phyloP scores from a whole-genome alignment of 2,888 invertebrate genomes.

The Allacma fusca region DNA sequence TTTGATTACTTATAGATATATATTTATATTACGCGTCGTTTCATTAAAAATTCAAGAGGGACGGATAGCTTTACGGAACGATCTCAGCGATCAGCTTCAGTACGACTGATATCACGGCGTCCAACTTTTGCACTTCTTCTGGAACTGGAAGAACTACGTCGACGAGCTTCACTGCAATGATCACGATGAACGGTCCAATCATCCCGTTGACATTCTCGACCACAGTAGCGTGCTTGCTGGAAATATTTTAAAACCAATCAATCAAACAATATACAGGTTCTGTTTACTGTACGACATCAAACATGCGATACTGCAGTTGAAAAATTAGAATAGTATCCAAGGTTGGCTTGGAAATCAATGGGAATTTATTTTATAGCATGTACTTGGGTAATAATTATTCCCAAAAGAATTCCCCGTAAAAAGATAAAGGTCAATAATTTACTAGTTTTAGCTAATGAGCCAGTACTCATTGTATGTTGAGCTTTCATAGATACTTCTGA shows the following conservation, averaged over 20 bases:
- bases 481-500: too few species aligned
- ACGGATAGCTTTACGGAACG: conserved; percentile 24
- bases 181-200: conserved; percentile 59
- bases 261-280: too few species aligned
- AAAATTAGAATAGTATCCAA: too few species aligned
- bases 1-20: conserved; percentile 7
- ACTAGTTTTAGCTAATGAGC: too few species aligned
- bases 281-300: too few species aligned
- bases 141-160: conserved; percentile 45
- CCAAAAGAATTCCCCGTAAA: too few species aligned
- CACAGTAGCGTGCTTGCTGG: conserved; percentile 60
- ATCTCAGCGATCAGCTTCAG: conserved; percentile 38
- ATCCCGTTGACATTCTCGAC: conserved; percentile 58
- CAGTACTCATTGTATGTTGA: too few species aligned
- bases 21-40: background rate
- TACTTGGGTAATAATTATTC: too few species aligned
- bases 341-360: too few species aligned
- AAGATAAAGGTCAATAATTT: too few species aligned
- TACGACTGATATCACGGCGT: conserved; percentile 23
- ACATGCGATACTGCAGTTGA: too few species aligned
- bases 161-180: conserved; percentile 57
- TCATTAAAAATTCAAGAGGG: background rate
- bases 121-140: conserved; percentile 31
- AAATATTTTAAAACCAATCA: conserved; percentile 20
- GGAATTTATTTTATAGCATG: too few species aligned